A percentile compares a stretch with the other conserved stretches of the same genome.
Conservation (phyloP, 1,140 invertebrate genomes). For the Apis florea region DNA sequence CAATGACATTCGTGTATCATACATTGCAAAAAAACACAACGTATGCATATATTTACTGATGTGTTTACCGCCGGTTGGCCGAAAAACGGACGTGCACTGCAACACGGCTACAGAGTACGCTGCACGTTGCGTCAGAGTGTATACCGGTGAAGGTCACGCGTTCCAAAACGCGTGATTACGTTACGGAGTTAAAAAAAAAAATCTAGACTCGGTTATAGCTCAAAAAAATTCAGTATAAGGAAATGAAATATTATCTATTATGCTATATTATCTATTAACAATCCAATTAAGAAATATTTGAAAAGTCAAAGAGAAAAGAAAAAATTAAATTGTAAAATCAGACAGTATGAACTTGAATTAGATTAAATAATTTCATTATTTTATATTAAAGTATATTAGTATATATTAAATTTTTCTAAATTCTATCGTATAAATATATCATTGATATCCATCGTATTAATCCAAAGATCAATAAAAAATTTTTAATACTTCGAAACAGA, state of each 20-base stretch:
- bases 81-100: slow-evolving; percentile 36
- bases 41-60: not conserved
- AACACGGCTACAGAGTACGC: slow-evolving; percentile 9
- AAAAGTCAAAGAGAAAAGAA: no score
- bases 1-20: not conserved
- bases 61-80: slow-evolving; percentile 15
- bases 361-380: no score
- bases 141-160: slow-evolving; percentile 29
- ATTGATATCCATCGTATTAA: no score
- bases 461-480: no score
- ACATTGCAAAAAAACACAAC: slow-evolving; percentile 3
- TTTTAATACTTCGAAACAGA: no score
- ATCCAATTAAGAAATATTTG: not conserved
- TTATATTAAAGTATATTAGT: not conserved
- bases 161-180: slow-evolving; percentile 5
- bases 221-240: no score
- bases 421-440: no score
- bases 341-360: no score
- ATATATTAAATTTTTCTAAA: not conserved
- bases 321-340: no score
- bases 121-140: slow-evolving; percentile 30
- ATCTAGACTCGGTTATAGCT: not conserved
- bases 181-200: not conserved
- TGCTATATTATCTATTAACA: not conserved
- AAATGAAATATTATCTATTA: no score